Evolutionary conservation across 2,797 vertebrate genomes (phyloP).

Genomic region (Antennarius maculatus): DNA sequence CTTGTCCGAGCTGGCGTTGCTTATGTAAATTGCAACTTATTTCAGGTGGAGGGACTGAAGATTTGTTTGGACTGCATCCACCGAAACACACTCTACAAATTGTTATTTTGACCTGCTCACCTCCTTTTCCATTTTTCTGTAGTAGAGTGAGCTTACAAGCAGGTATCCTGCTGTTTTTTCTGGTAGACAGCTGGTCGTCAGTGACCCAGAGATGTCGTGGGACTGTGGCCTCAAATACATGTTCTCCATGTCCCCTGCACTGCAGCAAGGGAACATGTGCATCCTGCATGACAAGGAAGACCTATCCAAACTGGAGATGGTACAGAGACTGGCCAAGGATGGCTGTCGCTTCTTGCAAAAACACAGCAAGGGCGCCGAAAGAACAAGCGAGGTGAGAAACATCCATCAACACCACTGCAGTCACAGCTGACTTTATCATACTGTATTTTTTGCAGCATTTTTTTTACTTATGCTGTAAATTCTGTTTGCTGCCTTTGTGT

Average conservation of each 20-base stretch:
- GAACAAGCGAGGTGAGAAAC: slow-evolving; percentile 77
- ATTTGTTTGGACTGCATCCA: slow-evolving; percentile 21
- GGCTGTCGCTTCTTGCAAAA: slow-evolving; percentile 88
- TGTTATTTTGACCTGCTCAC: slow-evolving; percentile 10
- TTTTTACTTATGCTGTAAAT: neutral
- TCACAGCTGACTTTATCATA: neutral
- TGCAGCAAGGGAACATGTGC: slow-evolving; percentile 88
- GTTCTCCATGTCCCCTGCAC: slow-evolving; percentile 89
- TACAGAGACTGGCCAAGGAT: slow-evolving; percentile 93
- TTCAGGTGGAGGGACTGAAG: slow-evolving; percentile 1
- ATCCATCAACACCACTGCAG: slow-evolving; percentile 1
- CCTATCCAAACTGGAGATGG: slow-evolving; percentile 88
- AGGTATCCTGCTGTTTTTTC: slow-evolving; percentile 10
- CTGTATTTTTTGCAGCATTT: neutral
- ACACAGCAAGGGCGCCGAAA: slow-evolving; percentile 85
- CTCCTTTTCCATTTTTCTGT: slow-evolving; percentile 17
- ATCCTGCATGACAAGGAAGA: slow-evolving; percentile 90
- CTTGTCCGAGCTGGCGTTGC: slow-evolving; percentile 19
- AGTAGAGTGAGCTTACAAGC: slow-evolving; percentile 22
- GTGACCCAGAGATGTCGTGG: slow-evolving; percentile 86
- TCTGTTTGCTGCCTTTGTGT: neutral
- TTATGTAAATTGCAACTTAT: slow-evolving; percentile 17
- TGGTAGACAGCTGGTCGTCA: slow-evolving; percentile 20
- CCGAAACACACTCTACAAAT: slow-evolving; percentile 6
- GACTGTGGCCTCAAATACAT: slow-evolving; percentile 95